These are phyloP conservation scores for Tenthredo amoena DNA, from an alignment of 2,888 invertebrate species.

Conservation along the genomic window DNA sequence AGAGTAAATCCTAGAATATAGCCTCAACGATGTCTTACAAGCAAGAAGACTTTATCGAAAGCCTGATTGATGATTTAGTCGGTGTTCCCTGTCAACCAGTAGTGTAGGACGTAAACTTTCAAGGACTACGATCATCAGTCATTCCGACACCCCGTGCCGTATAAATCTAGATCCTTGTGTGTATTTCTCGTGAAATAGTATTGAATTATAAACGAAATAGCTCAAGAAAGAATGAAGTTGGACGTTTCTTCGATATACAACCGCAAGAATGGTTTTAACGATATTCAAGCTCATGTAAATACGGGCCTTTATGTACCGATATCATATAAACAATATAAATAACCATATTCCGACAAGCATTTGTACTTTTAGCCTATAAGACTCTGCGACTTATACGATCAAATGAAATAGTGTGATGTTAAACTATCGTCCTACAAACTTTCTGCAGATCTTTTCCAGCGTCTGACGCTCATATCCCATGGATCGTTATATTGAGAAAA, in stretches of 20 bases:
- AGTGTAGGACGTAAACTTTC: constrained; percentile 36
- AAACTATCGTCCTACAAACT: background rate
- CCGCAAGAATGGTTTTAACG: background rate
- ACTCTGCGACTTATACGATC: background rate
- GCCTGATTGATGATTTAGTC: constrained; percentile 43
- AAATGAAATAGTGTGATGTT: background rate
- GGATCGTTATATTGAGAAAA: background rate
- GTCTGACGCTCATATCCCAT: background rate
- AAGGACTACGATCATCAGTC: constrained; percentile 47
- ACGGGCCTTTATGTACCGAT: background rate
- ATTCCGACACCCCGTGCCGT: constrained; percentile 7
- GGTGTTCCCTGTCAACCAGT: constrained; percentile 21
- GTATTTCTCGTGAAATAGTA: constrained; percentile 50
- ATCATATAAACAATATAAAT: too few relatives aligned
- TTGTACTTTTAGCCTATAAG: background rate
- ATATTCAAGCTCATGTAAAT: background rate
- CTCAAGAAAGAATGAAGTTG: background rate
- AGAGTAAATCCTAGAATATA: background rate
- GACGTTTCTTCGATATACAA: background rate
- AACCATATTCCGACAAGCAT: background rate
- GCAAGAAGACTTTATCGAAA: constrained; percentile 40
- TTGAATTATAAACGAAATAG: constrained; percentile 52
- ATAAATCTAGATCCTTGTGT: background rate
- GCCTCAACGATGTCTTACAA: constrained; percentile 6
- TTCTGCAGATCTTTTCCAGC: background rate